A percentile compares a stretch with the other conserved stretches of the same genome.
Conservation (phyloP, 2,888 invertebrate species). For the Galeruca laticollis region DNA sequence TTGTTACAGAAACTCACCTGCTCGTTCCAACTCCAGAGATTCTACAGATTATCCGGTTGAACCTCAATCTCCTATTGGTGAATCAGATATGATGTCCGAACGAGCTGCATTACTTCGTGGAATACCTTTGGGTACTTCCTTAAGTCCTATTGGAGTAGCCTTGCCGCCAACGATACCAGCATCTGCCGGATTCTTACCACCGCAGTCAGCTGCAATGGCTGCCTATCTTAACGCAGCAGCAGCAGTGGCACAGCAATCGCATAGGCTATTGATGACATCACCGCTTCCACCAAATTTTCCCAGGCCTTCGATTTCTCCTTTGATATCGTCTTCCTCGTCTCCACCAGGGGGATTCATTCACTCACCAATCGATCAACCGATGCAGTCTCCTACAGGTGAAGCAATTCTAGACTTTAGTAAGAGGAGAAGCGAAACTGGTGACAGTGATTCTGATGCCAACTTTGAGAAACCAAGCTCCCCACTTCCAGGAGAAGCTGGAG, state of each 20-base stretch:
- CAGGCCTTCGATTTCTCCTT: slow-evolving; percentile 75
- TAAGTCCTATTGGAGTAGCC: slow-evolving; percentile 77
- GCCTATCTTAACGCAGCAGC: slow-evolving; percentile 78
- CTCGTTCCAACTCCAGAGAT: slow-evolving; percentile 85
- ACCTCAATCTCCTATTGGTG: slow-evolving; percentile 82
- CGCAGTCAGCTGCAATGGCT: slow-evolving; percentile 86
- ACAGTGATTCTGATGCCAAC: slow-evolving; percentile 77
- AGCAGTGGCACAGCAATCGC: slow-evolving; percentile 78
- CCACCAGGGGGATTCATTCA: slow-evolving; percentile 61
- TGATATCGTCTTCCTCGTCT: slow-evolving; percentile 78
- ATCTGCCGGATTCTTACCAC: slow-evolving; percentile 76
- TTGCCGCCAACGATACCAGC: slow-evolving; percentile 77
- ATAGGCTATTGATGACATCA: slow-evolving; percentile 79
- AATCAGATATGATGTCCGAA: slow-evolving; percentile 78
- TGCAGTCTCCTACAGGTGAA: slow-evolving; percentile 72
- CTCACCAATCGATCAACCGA: slow-evolving; percentile 66
- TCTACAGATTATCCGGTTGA: slow-evolving; percentile 72
- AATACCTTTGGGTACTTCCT: slow-evolving; percentile 71
- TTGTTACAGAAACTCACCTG: slow-evolving; percentile 82
- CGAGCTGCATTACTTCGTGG: slow-evolving; percentile 67
- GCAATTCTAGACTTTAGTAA: slow-evolving; percentile 87
- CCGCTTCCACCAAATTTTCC: slow-evolving; percentile 67
- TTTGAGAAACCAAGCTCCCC: slow-evolving; percentile 76
- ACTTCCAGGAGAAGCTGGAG: slow-evolving; percentile 70
- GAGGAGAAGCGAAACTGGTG: slow-evolving; percentile 63